Percentiles rank a stretch among this genome's conserved stretches.
Conservation (phyloP, 2,113 vertebrate genomes). For the Perognathus longimembris region DNA sequence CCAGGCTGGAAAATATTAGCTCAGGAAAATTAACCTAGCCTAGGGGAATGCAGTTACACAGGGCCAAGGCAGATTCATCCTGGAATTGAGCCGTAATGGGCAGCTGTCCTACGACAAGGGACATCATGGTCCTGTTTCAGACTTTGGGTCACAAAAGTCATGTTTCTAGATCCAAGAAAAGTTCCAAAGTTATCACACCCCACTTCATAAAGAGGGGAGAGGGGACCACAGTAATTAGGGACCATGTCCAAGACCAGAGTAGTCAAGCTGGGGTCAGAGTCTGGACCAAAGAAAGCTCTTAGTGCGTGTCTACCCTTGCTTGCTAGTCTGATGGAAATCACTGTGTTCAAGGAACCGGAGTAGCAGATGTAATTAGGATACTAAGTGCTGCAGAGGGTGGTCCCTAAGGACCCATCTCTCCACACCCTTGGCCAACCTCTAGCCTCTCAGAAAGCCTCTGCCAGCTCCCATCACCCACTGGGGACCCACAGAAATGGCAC, state of each 20-base stretch:
- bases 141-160: background rate
- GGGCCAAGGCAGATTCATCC: background rate
- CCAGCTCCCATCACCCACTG: background rate
- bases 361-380: slow-evolving; percentile 67
- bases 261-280: background rate
- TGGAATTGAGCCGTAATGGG: background rate
- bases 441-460: slow-evolving; percentile 62
- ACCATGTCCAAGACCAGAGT: background rate
- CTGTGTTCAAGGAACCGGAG: slow-evolving; percentile 30
- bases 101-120: background rate
- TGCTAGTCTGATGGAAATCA: slow-evolving; percentile 7
- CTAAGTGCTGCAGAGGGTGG: slow-evolving; percentile 48
- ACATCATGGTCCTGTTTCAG: background rate
- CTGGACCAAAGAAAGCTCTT: background rate
- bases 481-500: slow-evolving; percentile 14
- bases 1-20: background rate
- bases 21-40: background rate
- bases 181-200: background rate
- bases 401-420: slow-evolving; percentile 60
- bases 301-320: background rate
- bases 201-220: background rate
- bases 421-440: slow-evolving; percentile 60
- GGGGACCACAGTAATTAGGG: background rate
- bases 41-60: background rate
- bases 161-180: slow-evolving; percentile 20